Percentiles rank a stretch among this genome's conserved stretches.
These are phyloP conservation scores for Pao palembangensis DNA, from an alignment of 2,113 vertebrate species.

Conservation along the genomic window DNA sequence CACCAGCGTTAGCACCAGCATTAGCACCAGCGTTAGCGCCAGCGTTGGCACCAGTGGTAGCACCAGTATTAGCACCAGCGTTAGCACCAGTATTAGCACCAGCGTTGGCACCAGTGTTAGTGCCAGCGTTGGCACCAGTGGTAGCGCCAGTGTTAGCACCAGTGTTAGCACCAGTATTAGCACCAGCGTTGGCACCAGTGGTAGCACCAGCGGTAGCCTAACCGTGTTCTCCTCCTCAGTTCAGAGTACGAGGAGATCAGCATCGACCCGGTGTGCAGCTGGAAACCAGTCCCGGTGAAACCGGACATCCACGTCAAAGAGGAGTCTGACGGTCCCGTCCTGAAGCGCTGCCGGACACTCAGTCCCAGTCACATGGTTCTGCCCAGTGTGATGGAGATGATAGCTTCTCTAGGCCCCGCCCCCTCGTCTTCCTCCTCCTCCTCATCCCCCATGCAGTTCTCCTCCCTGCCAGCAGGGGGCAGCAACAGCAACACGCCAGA, in stretches of 20 bases:
- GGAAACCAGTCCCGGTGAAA: slow-evolving; percentile 90
- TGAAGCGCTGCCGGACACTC: slow-evolving; percentile 88
- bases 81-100: no score
- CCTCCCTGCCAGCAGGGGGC: slow-evolving; percentile 56
- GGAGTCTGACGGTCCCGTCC: slow-evolving; percentile 82
- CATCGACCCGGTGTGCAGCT: slow-evolving; percentile 91
- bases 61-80: no score
- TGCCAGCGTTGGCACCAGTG: no score
- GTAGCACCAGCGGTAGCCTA: no score
- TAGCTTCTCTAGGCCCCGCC: slow-evolving; percentile 84
- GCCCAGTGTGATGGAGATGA: slow-evolving; percentile 96
- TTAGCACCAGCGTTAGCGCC: no score
- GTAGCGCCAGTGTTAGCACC: no score
- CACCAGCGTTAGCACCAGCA: no score
- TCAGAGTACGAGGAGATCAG: slow-evolving; percentile 93
- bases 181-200: no score
- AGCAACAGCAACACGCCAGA: slow-evolving; percentile 56
- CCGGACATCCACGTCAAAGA: slow-evolving; percentile 88
- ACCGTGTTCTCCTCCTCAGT: slow-evolving; percentile 51
- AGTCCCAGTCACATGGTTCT: slow-evolving; percentile 90
- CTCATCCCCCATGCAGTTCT: slow-evolving; percentile 73
- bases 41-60: no score
- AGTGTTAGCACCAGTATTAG: no score
- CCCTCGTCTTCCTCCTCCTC: slow-evolving; percentile 69
- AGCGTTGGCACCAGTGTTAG: no score